Evolutionary conservation across 1,140 invertebrate species (phyloP).

Genomic region (Pentalonia nigronervosa): DNA sequence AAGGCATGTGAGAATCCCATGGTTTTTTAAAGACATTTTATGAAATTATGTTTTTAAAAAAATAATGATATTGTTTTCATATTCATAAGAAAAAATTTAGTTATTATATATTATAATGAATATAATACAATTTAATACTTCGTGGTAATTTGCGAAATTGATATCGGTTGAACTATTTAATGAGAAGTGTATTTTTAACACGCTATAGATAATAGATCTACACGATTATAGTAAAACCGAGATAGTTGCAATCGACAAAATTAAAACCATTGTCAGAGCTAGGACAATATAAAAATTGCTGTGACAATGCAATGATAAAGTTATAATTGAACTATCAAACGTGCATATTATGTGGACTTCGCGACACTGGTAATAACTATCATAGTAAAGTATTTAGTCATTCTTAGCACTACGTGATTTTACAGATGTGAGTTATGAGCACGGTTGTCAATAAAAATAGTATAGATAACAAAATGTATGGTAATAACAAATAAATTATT

Average conservation of each 20-base stretch:
- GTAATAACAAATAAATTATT: not conserved
- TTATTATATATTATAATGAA: not conserved
- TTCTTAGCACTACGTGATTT: not conserved
- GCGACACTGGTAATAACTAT: not conserved
- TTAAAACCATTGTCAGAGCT: not conserved
- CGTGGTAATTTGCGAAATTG: not conserved
- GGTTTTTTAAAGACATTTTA: not conserved
- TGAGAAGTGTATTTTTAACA: too few species aligned
- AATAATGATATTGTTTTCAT: not conserved
- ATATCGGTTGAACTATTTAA: not conserved
- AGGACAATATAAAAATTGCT: not conserved
- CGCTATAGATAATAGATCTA: not conserved
- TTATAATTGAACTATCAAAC: not conserved
- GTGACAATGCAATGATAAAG: not conserved
- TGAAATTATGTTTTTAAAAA: not conserved
- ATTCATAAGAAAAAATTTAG: not conserved
- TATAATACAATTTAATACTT: not conserved
- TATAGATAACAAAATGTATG: not conserved
- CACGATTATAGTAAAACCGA: not conserved
- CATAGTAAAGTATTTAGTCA: not conserved
- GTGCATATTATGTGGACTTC: not conserved
- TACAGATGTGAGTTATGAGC: not conserved
- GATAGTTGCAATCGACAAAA: not conserved
- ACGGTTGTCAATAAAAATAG: not conserved
- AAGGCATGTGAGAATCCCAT: not conserved